Conservation (phyloP, 2,113 vertebrate genomes). For the Carassius auratus region DNA sequence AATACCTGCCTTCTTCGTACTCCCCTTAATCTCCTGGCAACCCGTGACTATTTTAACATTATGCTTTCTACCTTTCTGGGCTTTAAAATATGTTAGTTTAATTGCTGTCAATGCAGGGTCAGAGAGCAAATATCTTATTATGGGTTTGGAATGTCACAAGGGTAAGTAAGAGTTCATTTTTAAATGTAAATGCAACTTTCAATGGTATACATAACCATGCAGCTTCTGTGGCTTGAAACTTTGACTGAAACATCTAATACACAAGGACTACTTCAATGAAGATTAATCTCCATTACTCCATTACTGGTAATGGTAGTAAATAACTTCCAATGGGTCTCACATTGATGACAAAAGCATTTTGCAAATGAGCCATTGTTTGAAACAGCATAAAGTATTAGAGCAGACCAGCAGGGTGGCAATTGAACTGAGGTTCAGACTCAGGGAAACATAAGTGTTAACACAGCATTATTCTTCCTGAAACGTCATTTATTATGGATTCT, state of each 20-base stretch:
- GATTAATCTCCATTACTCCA: constrained; percentile 20
- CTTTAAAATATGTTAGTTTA: no score
- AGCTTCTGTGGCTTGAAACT: not conserved
- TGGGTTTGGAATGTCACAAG: no score
- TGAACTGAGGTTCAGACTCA: constrained; percentile 6
- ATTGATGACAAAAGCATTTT: constrained; percentile 19
- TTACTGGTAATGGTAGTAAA: not conserved
- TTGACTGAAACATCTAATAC: not conserved
- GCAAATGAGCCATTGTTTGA: constrained; percentile 20
- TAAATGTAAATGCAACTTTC: not conserved
- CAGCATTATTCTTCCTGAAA: constrained; percentile 8
- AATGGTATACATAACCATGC: not conserved
- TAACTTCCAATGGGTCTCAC: constrained; percentile 1
- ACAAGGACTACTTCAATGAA: not conserved
- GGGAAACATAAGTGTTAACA: constrained; percentile 5
- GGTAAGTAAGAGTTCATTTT: no score
- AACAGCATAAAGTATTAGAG: constrained; percentile 13
- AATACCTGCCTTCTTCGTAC: no score
- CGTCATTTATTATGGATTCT: constrained; percentile 21
- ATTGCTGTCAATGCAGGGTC: no score
- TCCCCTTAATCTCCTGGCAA: no score
- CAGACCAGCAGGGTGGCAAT: constrained; percentile 10
- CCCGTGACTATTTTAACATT: no score
- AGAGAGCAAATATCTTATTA: no score
- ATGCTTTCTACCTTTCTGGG: no score